Evolutionary conservation across 2,888 invertebrate genomes (phyloP).

Genomic region (Eupithecia pulchellata): DNA sequence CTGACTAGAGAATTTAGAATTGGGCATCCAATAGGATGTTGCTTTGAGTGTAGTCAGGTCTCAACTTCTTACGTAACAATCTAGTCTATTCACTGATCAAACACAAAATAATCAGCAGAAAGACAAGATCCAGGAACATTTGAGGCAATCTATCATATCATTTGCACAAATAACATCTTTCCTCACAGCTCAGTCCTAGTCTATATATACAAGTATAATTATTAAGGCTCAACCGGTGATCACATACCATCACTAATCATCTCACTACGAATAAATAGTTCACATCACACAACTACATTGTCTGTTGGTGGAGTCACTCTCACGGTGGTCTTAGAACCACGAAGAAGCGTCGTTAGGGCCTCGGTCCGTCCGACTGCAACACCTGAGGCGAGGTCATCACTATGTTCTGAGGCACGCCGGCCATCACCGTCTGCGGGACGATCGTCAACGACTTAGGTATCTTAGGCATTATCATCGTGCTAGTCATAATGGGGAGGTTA

Average conservation of each 20-base stretch:
- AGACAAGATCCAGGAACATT: conserved; percentile 33
- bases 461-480: conserved; percentile 87
- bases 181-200: conserved; percentile 71
- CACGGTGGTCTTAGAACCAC: conserved; percentile 65
- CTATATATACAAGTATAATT: conserved; percentile 79
- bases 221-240: conserved; percentile 78
- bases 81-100: conserved; percentile 13
- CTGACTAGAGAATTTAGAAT: conserved; percentile 81
- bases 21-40: conserved; percentile 35
- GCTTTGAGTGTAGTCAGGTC: conserved; percentile 52
- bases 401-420: conserved; percentile 41
- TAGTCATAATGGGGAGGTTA: conserved; percentile 58
- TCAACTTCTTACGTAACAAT: conserved; percentile 25
- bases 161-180: conserved; percentile 66
- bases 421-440: conserved; percentile 86
- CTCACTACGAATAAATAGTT: conserved; percentile 45
- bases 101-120: conserved; percentile 18
- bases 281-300: conserved; percentile 31
- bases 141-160: conserved; percentile 63
- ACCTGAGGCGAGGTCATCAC: conserved; percentile 45
- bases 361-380: conserved; percentile 47
- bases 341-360: conserved; percentile 76
- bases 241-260: conserved; percentile 47
- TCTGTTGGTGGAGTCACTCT: conserved; percentile 46
- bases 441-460: conserved; percentile 93